Conservation (phyloP, 2,113 vertebrate species). For the Leuciscus idus region DNA sequence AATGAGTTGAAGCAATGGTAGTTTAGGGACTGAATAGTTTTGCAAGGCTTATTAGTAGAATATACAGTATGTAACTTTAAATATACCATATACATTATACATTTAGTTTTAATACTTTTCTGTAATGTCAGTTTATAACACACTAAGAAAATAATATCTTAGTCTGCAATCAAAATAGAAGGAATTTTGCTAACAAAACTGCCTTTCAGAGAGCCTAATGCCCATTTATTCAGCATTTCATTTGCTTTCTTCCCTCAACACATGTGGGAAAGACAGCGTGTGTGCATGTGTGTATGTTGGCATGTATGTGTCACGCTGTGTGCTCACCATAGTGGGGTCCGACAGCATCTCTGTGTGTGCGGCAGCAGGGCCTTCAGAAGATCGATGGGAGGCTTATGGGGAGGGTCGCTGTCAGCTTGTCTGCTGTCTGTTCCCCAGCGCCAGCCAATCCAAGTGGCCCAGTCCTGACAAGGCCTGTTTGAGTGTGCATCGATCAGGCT, state of each 20-base stretch:
- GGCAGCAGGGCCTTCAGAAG: constrained; percentile 59
- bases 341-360: constrained; percentile 32
- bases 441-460: constrained; percentile 66
- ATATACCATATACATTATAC: neutral
- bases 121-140: neutral
- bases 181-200: neutral
- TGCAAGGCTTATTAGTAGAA: neutral
- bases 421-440: constrained; percentile 64
- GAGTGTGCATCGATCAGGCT: constrained; percentile 68
- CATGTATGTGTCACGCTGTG: constrained; percentile 43
- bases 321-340: constrained; percentile 14
- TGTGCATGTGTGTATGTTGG: constrained; percentile 40
- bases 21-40: neutral
- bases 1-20: neutral
- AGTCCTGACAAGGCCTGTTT: constrained; percentile 69
- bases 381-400: constrained; percentile 66
- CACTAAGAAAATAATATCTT: neutral
- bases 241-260: neutral
- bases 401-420: constrained; percentile 64
- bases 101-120: neutral
- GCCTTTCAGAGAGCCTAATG: neutral
- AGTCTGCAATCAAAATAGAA: neutral
- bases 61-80: neutral
- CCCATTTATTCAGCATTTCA: neutral
- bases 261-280: constrained; percentile 33